Evolutionary conservation across 2,797 vertebrate species (phyloP).

Genomic region (Cichlasoma orientale): DNA sequence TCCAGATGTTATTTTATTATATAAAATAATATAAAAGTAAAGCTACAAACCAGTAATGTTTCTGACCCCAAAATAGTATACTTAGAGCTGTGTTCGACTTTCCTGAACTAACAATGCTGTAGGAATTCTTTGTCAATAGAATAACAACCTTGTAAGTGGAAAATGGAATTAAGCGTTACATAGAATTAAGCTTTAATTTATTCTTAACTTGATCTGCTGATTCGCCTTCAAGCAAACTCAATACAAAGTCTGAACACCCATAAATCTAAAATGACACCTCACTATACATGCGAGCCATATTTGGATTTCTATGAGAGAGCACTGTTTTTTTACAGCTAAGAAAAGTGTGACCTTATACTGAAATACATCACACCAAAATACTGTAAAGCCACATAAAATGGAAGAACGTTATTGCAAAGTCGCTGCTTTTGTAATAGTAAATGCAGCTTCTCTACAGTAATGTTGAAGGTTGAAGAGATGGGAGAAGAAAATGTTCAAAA

Average conservation of each 20-base stretch:
- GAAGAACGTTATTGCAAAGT: neutral
- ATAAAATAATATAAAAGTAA: neutral
- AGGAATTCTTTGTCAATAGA: slow-evolving; percentile 3
- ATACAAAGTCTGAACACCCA: neutral
- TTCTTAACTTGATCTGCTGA: neutral
- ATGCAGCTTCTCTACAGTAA: neutral
- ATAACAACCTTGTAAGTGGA: neutral
- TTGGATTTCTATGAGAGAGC: neutral
- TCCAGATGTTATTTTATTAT: neutral
- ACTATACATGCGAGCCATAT: neutral
- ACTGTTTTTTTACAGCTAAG: neutral
- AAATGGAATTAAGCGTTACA: slow-evolving; percentile 26
- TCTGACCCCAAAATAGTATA: neutral
- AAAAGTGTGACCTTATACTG: neutral
- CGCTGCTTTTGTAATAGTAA: neutral
- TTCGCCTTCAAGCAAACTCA: neutral
- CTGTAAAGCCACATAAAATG: neutral
- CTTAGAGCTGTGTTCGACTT: neutral
- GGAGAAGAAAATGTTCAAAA: neutral
- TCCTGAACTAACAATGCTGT: neutral
- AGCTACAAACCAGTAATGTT: neutral
- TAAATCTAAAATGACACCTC: neutral
- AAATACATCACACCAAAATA: neutral
- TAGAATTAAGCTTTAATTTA: neutral
- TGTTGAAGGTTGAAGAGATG: slow-evolving; percentile 10